A percentile compares a stretch with the other conserved stretches of the same genome.
phyloP scores from a whole-genome alignment of 2,797 vertebrate genomes.

The Pagetopsis macropterus region DNA sequence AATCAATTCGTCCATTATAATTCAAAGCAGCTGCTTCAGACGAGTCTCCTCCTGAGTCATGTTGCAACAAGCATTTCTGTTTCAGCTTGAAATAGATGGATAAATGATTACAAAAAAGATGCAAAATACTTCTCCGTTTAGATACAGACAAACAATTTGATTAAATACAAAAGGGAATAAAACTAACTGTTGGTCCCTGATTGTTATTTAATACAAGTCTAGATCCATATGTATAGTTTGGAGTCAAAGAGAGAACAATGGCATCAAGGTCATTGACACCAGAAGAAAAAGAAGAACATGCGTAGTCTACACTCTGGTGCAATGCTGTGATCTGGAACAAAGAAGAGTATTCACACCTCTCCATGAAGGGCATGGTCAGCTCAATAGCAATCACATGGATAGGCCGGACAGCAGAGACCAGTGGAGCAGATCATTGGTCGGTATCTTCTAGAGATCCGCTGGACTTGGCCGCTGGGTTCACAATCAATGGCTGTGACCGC shows the following conservation, averaged over 20 bases:
- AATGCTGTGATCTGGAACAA: slow-evolving; percentile 33
- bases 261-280: not conserved
- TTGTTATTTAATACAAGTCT: not conserved
- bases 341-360: slow-evolving; percentile 27
- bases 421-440: slow-evolving; percentile 39
- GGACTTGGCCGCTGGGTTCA: slow-evolving; percentile 23
- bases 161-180: not conserved
- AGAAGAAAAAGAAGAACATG: not conserved
- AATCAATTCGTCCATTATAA: slow-evolving; percentile 14
- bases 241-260: not conserved
- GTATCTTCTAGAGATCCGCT: slow-evolving; percentile 41
- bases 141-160: not conserved
- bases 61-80: slow-evolving; percentile 2
- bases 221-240: not conserved
- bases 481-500: slow-evolving; percentile 30
- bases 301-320: not conserved
- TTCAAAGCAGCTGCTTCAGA: slow-evolving; percentile 13
- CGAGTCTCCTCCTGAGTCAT: slow-evolving; percentile 22
- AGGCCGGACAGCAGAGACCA: slow-evolving; percentile 23
- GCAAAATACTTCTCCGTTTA: slow-evolving; percentile 9
- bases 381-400: slow-evolving; percentile 35
- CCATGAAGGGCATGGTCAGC: slow-evolving; percentile 39
- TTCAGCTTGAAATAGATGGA: slow-evolving; percentile 19
- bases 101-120: slow-evolving; percentile 32
- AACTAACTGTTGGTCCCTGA: not conserved